phyloP scores from a whole-genome alignment of 2,113 vertebrate species.

The Felis chaus region DNA sequence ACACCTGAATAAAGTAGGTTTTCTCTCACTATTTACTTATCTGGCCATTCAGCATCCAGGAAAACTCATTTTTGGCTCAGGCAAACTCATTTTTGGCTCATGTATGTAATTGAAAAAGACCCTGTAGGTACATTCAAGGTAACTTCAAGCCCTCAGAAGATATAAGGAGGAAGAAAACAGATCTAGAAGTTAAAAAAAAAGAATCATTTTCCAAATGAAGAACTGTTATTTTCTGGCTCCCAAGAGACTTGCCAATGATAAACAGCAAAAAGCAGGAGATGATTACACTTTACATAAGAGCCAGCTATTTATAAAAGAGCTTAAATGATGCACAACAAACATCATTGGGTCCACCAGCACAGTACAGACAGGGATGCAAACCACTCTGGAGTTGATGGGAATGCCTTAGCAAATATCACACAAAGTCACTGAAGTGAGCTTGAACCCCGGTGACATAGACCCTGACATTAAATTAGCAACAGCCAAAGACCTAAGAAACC shows the following conservation, averaged over 20 bases:
- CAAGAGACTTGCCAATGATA: slow-evolving; percentile 16
- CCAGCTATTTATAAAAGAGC: slow-evolving; percentile 42
- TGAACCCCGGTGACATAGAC: neutral
- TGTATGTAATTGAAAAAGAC: slow-evolving; percentile 19
- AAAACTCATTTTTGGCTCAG: neutral
- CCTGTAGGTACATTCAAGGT: neutral
- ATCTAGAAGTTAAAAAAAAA: neutral
- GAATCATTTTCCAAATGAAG: slow-evolving; percentile 20
- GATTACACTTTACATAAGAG: slow-evolving; percentile 43
- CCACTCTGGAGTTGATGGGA: neutral
- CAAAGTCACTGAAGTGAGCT: neutral
- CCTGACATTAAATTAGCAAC: neutral
- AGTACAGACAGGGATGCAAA: neutral
- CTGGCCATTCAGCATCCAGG: neutral
- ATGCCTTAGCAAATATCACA: neutral
- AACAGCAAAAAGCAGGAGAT: slow-evolving; percentile 38
- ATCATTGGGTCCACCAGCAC: neutral
- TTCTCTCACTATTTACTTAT: neutral
- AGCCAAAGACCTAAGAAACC: neutral
- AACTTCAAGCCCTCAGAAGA: neutral
- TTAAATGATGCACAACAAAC: slow-evolving; percentile 32
- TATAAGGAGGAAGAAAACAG: neutral
- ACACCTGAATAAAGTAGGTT: neutral
- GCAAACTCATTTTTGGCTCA: neutral
- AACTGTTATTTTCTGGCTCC: slow-evolving; percentile 37